phyloP scores from a whole-genome alignment of 2,888 invertebrate genomes.

The Apamea anceps region DNA sequence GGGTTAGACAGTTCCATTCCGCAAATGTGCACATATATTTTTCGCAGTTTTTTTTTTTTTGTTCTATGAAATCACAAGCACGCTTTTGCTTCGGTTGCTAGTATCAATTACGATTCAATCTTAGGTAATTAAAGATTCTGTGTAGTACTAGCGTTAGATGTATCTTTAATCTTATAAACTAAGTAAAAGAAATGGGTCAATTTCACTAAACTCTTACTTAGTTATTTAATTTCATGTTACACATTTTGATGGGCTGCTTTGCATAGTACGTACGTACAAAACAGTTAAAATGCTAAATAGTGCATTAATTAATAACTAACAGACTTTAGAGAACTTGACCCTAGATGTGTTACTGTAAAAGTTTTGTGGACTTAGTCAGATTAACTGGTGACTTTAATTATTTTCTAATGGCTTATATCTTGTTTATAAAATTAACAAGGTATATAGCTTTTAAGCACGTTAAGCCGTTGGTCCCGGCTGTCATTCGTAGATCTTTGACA shows the following conservation, averaged over 20 bases:
- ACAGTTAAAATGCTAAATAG: background rate
- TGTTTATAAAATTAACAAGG: background rate
- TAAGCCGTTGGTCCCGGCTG: too few relatives aligned
- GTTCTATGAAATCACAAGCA: background rate
- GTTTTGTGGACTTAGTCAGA: background rate
- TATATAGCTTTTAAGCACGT: background rate
- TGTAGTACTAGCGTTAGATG: conserved; percentile 10
- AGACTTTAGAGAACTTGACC: background rate
- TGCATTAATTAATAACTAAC: background rate
- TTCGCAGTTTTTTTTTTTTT: background rate
- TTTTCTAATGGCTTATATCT: background rate
- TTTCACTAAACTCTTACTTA: background rate
- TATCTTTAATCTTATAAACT: background rate
- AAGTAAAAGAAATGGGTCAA: background rate
- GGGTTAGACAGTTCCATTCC: conserved; percentile 41
- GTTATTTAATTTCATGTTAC: background rate
- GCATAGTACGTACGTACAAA: background rate
- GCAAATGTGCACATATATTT: conserved; percentile 16
- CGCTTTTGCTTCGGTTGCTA: conserved; percentile 1
- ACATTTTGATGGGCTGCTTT: background rate
- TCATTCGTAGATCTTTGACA: background rate
- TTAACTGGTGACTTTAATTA: background rate
- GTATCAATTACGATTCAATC: conserved; percentile 20
- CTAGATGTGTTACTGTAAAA: conserved; percentile 9
- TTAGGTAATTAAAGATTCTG: background rate